Percentiles rank a stretch among this genome's conserved stretches.
Evolutionary conservation across 2,888 invertebrate species (phyloP).

Genomic region (Agonopterix alstromeriana): DNA sequence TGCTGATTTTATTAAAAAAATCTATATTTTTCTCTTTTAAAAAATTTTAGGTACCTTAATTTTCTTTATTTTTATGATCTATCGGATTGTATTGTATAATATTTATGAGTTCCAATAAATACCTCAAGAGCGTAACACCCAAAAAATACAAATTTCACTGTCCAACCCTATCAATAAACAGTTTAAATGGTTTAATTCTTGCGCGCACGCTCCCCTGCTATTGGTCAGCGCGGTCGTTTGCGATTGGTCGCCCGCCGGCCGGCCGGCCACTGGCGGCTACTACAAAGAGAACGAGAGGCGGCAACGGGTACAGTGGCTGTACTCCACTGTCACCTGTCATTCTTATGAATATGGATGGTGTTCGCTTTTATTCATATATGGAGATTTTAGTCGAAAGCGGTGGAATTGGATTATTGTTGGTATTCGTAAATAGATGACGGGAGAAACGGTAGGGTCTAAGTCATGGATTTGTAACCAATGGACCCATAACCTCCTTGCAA

Average conservation of each 20-base stretch:
- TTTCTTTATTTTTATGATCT: too few species aligned
- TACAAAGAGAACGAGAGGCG: conserved; percentile 63
- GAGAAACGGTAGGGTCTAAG: too few species aligned
- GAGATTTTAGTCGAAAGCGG: conserved; percentile 6
- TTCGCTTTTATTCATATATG: conserved; percentile 13
- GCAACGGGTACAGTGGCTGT: conserved; percentile 25
- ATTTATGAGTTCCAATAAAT: too few species aligned
- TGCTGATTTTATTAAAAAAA: too few species aligned
- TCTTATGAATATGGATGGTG: conserved; percentile 47
- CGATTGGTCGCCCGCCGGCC: conserved; percentile 26
- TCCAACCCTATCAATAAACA: conserved; percentile 53
- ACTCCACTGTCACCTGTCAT: conserved; percentile 52
- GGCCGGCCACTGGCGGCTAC: conserved; percentile 32
- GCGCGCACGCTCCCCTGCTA: conserved; percentile 49
- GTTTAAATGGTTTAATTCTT: conserved; percentile 57
- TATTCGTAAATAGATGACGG: too few species aligned
- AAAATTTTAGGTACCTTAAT: too few species aligned
- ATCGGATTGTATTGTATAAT: too few species aligned
- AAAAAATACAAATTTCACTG: conserved; percentile 12
- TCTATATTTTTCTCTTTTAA: too few species aligned
- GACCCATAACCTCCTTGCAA: too few species aligned
- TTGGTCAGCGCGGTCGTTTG: conserved; percentile 47
- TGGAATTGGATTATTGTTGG: too few species aligned
- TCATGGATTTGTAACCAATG: too few species aligned
- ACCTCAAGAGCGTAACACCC: too few species aligned